These are phyloP conservation scores for Ceuthmochares aereus DNA, from an alignment of 2,113 vertebrate genomes.

Conservation along the genomic window DNA sequence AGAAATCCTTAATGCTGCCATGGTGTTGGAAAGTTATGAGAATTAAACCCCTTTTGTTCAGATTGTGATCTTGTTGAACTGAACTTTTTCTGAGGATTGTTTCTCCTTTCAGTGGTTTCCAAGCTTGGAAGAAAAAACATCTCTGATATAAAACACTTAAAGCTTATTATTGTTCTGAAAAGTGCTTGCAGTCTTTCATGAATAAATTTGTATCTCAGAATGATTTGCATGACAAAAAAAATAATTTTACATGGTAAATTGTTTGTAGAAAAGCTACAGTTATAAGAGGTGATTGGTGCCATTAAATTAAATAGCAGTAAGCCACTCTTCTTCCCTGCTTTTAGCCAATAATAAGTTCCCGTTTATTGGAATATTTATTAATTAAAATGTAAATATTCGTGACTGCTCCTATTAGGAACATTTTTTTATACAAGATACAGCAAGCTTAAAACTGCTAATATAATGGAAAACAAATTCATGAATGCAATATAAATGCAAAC, in stretches of 20 bases:
- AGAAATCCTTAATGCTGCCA: neutral
- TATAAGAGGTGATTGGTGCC: neutral
- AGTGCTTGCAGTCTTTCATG: slow-evolving; percentile 3
- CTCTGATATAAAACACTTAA: slow-evolving; percentile 32
- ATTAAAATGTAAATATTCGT: slow-evolving; percentile 49
- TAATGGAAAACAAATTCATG: neutral
- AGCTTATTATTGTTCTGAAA: slow-evolving; percentile 37
- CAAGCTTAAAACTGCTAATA: neutral
- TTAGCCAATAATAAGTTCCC: neutral
- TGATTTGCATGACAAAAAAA: slow-evolving; percentile 65
- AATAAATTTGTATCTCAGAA: slow-evolving; percentile 53
- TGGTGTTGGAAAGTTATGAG: neutral
- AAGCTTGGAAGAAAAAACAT: neutral
- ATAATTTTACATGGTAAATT: neutral
- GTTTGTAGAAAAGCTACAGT: slow-evolving; percentile 11
- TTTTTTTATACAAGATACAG: neutral
- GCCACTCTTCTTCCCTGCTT: neutral
- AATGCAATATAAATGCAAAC: neutral
- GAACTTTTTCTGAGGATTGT: neutral
- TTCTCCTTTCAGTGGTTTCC: neutral
- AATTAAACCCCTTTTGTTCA: neutral
- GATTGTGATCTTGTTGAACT: neutral
- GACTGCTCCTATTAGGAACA: neutral
- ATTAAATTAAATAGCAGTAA: slow-evolving; percentile 21
- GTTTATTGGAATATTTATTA: slow-evolving; percentile 7